phyloP scores from a whole-genome alignment of 2,888 invertebrate species.

The Microctonus aethiopoides region DNA sequence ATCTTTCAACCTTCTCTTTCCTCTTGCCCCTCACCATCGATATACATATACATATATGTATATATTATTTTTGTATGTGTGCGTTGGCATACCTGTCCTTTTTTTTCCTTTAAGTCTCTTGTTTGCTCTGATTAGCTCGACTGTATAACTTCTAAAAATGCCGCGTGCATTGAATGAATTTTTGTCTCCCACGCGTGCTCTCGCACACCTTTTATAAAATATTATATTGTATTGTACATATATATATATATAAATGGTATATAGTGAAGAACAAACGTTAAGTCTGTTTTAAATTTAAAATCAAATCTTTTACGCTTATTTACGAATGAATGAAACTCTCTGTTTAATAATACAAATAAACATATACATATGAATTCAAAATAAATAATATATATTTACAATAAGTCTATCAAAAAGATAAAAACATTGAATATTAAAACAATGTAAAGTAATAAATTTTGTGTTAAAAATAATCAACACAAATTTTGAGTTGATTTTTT shows the following conservation, averaged over 20 bases:
- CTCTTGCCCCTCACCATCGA: not conserved
- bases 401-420: no score
- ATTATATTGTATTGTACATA: no score
- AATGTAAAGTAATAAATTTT: no score
- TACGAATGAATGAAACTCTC: conserved; percentile 1
- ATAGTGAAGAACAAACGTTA: conserved; percentile 1
- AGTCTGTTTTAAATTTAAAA: conserved; percentile 15
- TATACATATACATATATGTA: no score
- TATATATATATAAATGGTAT: not conserved
- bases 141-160: conserved; percentile 46
- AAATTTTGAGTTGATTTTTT: no score
- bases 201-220: no score
- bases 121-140: conserved; percentile 58
- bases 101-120: conserved; percentile 44
- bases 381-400: no score
- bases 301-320: not conserved
- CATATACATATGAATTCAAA: no score
- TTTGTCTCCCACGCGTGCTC: conserved; percentile 29
- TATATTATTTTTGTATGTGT: conserved; percentile 14
- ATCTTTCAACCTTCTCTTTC: conserved; percentile 41
- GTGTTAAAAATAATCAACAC: no score
- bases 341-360: conserved; percentile 7
- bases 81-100: conserved; percentile 24
- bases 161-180: conserved; percentile 33
- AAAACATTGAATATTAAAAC: no score